phyloP scores from a whole-genome alignment of 2,888 invertebrate genomes.

The Trichopoda pennipes region DNA sequence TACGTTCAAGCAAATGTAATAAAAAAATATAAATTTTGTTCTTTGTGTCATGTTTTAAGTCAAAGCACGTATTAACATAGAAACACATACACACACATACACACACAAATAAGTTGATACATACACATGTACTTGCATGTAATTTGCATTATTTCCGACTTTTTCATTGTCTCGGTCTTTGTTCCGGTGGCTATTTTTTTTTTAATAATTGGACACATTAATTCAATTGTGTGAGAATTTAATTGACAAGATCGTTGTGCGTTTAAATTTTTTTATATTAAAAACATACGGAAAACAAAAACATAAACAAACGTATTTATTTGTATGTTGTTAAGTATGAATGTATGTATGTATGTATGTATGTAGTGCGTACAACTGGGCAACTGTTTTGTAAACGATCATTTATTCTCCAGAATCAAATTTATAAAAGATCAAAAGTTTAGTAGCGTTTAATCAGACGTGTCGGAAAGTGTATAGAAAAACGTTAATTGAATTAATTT shows the following conservation, averaged over 20 bases:
- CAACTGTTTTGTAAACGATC: conserved; percentile 5
- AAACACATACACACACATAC: background rate
- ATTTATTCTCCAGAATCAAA: conserved; percentile 7
- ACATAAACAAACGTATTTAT: background rate
- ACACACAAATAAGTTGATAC: too few species aligned
- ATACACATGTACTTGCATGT: background rate
- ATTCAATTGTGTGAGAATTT: conserved; percentile 15
- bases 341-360: background rate
- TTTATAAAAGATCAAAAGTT: conserved; percentile 57
- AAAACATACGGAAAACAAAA: conserved; percentile 2
- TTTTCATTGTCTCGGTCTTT: conserved; percentile 57
- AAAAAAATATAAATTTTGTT: background rate
- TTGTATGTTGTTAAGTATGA: too few species aligned
- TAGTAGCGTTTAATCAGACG: conserved; percentile 39
- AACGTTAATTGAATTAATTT: conserved; percentile 24
- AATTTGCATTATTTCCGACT: conserved; percentile 51
- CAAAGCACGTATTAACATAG: background rate
- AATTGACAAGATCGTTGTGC: conserved; percentile 28
- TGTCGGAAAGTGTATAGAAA: conserved; percentile 61
- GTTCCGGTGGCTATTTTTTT: conserved; percentile 61
- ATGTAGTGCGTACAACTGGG: background rate
- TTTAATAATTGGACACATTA: background rate
- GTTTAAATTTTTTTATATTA: conserved; percentile 10
- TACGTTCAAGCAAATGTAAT: background rate
- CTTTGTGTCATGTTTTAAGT: conserved; percentile 2